Conservation (phyloP, 2,888 invertebrate species). For the Bruchidius siliquastri region DNA sequence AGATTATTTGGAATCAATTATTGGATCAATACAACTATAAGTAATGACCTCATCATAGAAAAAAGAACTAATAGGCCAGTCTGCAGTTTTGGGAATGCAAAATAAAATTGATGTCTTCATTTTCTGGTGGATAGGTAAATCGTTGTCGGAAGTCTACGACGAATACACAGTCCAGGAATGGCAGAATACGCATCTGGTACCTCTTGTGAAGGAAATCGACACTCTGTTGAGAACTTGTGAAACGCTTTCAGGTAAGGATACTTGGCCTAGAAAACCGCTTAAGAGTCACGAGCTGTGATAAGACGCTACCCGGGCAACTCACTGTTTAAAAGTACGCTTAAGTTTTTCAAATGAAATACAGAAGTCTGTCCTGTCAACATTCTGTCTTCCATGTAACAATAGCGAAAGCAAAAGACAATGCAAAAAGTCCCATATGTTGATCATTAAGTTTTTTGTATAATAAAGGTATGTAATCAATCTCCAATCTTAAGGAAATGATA, state of each 20-base stretch:
- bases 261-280: conserved; percentile 54
- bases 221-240: conserved; percentile 50
- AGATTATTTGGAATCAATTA: too few relatives aligned
- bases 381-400: too few relatives aligned
- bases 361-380: too few relatives aligned
- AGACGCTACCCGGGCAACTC: too few relatives aligned
- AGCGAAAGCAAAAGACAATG: too few relatives aligned
- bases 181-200: conserved; percentile 52
- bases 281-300: conserved; percentile 10
- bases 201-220: conserved; percentile 51
- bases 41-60: neutral
- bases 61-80: neutral
- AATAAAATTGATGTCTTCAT: neutral
- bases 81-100: neutral
- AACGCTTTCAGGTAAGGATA: conserved; percentile 45
- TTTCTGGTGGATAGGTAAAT: conserved; percentile 40
- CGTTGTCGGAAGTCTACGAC: conserved; percentile 57
- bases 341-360: too few relatives aligned
- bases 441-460: too few relatives aligned
- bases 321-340: too few relatives aligned
- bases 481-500: too few relatives aligned
- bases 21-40: too few relatives aligned
- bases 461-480: too few relatives aligned
- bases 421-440: too few relatives aligned
- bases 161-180: conserved; percentile 57